Evolutionary conservation across 2,113 vertebrate species (phyloP).

Genomic region (Anthoscopus minutus): DNA sequence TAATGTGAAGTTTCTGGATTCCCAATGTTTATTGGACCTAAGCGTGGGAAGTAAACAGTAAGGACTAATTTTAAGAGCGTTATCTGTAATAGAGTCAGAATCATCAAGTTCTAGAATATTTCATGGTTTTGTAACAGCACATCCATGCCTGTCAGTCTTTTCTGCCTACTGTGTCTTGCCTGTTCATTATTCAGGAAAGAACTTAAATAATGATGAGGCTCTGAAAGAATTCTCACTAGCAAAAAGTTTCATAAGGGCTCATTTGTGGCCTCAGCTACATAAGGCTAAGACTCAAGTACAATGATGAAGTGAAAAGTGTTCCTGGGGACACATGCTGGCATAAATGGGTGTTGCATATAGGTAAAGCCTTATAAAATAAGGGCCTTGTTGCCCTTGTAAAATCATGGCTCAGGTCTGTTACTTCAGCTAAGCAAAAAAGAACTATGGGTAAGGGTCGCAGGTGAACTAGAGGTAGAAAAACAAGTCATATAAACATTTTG

Average conservation of each 20-base stretch:
- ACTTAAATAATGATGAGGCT: constrained; percentile 19
- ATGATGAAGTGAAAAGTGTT: neutral
- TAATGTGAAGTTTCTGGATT: neutral
- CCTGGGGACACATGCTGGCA: neutral
- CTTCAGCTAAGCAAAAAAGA: neutral
- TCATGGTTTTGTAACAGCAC: neutral
- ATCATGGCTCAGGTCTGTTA: neutral
- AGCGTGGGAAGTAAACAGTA: neutral
- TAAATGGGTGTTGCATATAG: neutral
- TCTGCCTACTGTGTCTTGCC: neutral
- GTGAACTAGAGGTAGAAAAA: neutral
- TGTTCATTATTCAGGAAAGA: constrained; percentile 10
- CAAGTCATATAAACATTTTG: neutral
- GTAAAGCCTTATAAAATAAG: neutral
- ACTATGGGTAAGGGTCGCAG: neutral
- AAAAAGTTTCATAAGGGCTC: constrained; percentile 1
- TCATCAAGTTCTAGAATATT: neutral
- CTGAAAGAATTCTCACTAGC: neutral
- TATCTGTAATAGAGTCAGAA: neutral
- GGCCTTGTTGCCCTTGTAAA: neutral
- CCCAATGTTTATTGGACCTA: neutral
- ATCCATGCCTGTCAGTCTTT: constrained; percentile 4
- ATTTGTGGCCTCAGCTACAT: neutral
- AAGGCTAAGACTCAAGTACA: neutral
- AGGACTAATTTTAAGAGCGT: neutral